A percentile compares a stretch with the other conserved stretches of the same genome.
Conservation (phyloP, 2,113 vertebrate species). For the Gymnocephalus cernua region DNA sequence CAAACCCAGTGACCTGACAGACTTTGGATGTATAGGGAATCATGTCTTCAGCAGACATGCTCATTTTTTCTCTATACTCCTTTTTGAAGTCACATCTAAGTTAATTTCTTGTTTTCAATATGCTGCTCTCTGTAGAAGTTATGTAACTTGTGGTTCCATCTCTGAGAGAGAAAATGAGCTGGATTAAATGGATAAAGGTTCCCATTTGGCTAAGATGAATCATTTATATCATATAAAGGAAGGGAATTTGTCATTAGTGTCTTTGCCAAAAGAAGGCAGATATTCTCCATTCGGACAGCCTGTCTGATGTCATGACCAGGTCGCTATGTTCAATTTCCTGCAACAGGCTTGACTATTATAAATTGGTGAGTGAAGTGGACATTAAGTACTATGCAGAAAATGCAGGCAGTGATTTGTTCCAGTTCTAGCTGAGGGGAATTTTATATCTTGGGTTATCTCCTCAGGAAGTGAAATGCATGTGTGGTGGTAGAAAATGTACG, state of each 20-base stretch:
- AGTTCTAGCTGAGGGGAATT: constrained; percentile 41
- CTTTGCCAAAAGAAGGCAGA: constrained; percentile 51
- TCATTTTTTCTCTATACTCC: constrained; percentile 1
- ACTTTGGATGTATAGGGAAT: not conserved
- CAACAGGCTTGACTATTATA: constrained; percentile 37
- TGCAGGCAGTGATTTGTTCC: constrained; percentile 43
- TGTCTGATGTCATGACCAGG: constrained; percentile 54
- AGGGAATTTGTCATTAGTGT: constrained; percentile 67
- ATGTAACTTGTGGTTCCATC: constrained; percentile 47
- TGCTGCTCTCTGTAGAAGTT: constrained; percentile 30
- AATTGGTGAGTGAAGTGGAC: constrained; percentile 50
- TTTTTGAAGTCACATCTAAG: constrained; percentile 29
- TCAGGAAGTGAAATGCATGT: constrained; percentile 13
- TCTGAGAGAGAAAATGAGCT: constrained; percentile 51
- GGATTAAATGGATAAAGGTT: constrained; percentile 57
- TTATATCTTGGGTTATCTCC: constrained; percentile 40
- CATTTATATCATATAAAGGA: constrained; percentile 69
- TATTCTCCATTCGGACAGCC: constrained; percentile 5
- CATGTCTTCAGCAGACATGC: constrained; percentile 1
- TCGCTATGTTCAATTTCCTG: constrained; percentile 68
- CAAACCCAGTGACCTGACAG: constrained; percentile 27
- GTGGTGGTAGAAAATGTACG: not conserved
- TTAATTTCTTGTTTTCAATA: constrained; percentile 29
- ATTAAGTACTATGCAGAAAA: constrained; percentile 42
- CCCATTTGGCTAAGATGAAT: constrained; percentile 68